Base-by-base conservation (phyloP, 2,113 vertebrate species). In the Bubo blakistoni region DNA sequence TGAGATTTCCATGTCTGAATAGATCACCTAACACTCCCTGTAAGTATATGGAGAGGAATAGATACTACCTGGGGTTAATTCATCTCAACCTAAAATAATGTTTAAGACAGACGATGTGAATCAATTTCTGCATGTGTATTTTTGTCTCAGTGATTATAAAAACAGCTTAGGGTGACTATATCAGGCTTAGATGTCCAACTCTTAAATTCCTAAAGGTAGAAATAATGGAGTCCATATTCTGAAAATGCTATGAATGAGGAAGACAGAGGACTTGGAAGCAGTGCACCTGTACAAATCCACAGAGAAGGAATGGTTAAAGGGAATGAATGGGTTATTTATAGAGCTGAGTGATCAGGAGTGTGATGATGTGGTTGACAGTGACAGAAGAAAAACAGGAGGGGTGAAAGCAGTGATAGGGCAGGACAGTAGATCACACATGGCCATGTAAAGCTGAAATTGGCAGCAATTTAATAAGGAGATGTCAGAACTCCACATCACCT, bases 251-350 rank as follows among this genome's bases (percentile, higher is more conserved):
- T 42, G 34, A 67, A 46, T 69, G 46, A 69, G 15, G 34, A 87
- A 94, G 51, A 69, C 11, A 62, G 49, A 70, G 25, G 12, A 32
- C 10, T 61, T 92, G 14, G 16, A 84, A 92, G 27, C 10, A 89
- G 20, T 24, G 11, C 1, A 3, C 20, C 7, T 86, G 13, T 79
- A 71, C 32, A 88, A 67, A 86, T 63, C 51, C 79, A 90, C 3
- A 78, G 70, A 76, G 71, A 81, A 72, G 5, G 27, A 88, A 79
- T 7, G 16, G 26, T 84, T 88, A 79, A 89, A 71, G 30, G 51
- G 72, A 92, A 80, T 49, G 32, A 74, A 81, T 90, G 62, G 24
- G 32, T 92, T 94, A 89, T 91, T 95, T 90, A 84, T 80, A 42
- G 70, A 92, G 38, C 27, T 85, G 62, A 87, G 49, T 67, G 76